Conservation (phyloP, 2,797 vertebrate species). For the Acanthornis magna region DNA sequence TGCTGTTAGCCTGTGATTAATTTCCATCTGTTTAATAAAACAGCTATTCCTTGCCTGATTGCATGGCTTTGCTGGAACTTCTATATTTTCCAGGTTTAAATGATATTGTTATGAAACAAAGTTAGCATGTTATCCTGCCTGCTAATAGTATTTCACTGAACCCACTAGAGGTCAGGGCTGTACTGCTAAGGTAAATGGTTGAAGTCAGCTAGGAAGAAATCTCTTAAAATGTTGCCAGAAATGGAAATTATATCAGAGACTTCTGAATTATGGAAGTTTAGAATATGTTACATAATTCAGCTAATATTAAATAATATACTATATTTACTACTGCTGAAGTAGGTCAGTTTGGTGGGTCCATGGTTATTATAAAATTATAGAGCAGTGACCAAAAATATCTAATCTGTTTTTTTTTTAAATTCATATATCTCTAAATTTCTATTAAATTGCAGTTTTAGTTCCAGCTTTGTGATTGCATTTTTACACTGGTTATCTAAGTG, state of each 20-base stretch:
- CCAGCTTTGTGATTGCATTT: background rate
- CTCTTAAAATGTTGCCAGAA: background rate
- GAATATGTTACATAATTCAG: background rate
- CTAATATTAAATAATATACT: background rate
- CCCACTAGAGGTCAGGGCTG: constrained; percentile 67
- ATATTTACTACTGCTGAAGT: background rate
- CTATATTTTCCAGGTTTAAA: constrained; percentile 3
- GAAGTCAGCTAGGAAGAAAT: background rate
- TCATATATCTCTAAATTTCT: background rate
- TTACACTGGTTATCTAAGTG: background rate
- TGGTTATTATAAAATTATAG: background rate
- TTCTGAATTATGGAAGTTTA: background rate
- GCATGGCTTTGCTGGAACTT: background rate
- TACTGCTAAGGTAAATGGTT: background rate
- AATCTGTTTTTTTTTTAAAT: background rate
- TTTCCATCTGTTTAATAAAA: constrained; percentile 18
- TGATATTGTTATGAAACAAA: background rate
- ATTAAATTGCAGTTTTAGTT: background rate
- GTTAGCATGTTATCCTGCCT: background rate
- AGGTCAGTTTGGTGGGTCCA: background rate
- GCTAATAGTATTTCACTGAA: background rate
- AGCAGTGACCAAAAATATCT: background rate
- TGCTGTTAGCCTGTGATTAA: background rate
- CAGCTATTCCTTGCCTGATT: background rate
- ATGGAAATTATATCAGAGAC: background rate